Base-by-base conservation (phyloP, 2,888 invertebrate species). In the Drosophila kambysellisi region DNA sequence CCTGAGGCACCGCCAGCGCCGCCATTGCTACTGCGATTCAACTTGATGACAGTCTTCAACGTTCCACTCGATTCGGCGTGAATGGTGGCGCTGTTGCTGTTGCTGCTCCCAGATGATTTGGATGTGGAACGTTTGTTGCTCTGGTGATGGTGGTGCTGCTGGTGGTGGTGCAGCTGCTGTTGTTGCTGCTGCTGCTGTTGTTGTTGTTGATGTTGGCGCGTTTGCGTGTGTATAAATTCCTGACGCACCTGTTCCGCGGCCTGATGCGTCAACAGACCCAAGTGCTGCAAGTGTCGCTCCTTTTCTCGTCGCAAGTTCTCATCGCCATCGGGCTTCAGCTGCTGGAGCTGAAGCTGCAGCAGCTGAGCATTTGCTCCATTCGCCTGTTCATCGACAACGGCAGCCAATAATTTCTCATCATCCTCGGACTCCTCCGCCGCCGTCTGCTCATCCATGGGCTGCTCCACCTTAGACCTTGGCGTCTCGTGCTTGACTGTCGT, bases 1-100 rank as follows among this genome's bases (percentile, higher is more conserved):
- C 80, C 77, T 15, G 81, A 71, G 37, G 71, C 76, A 8, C 83
- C 76, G 35, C 76, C 65, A 3, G 71, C 62, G 9, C 86, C 88
- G 30, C 88, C 81, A 33, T 83, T 91, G 61, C 77, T 82, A 71
- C 82, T 89, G 43, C 95, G 94, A 91, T 95, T 96, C 77, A 97
- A 93, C 93, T 97, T 96, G 84, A 97, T 97, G 84, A 97, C 96
- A 82, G 97, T 97, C 92, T 97, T 97, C 77, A 97, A 92, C 0
- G 97, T 97, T 46, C 97, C 97, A 4, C 97, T 96, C 88, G 96
- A 97, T 82, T 95, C 95, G 41, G 80, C 68, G 48, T 87, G 89
- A 1, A 71, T 32, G 83, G 90, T 69, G 82, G 79, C 70, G 80
- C 79, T 65, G 53, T 75, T 60, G 50, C 83, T 43, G 72, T 50